These are phyloP conservation scores for Cyanoramphus novaezelandiae DNA, from an alignment of 2,113 vertebrate genomes.

Conservation along the genomic window DNA sequence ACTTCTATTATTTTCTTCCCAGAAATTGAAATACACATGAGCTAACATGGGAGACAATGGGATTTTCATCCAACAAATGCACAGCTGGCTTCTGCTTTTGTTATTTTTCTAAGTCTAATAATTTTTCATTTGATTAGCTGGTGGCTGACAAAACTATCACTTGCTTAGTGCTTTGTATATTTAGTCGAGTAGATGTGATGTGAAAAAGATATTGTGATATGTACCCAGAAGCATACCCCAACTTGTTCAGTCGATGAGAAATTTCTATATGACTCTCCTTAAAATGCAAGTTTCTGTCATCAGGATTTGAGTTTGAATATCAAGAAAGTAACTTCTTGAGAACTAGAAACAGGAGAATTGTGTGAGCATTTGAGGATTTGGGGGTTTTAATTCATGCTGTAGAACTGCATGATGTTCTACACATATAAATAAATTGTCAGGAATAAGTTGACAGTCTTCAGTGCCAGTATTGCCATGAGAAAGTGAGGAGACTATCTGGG, in stretches of 20 bases:
- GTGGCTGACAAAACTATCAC: conserved; percentile 63
- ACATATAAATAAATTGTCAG: neutral
- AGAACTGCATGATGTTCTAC: neutral
- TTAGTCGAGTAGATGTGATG: conserved; percentile 36
- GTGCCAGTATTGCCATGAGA: neutral
- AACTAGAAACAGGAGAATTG: neutral
- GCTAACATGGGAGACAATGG: conserved; percentile 57
- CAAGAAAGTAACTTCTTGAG: neutral
- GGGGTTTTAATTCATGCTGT: neutral
- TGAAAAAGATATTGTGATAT: neutral
- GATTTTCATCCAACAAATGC: conserved; percentile 62
- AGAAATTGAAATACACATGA: conserved; percentile 66
- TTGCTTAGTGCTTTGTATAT: conserved; percentile 38
- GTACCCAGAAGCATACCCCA: neutral
- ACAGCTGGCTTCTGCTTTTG: conserved; percentile 65
- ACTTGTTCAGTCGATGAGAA: neutral
- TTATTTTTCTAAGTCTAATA: conserved; percentile 60
- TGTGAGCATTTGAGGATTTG: neutral
- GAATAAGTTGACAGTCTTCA: neutral
- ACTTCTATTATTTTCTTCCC: conserved; percentile 69
- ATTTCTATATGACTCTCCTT: neutral
- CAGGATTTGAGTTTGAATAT: neutral
- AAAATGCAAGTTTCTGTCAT: neutral
- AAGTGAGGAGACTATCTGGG: neutral
- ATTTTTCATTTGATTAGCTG: conserved; percentile 65